Conservation (phyloP, 2,113 vertebrate species). For the Peromyscus californicus region DNA sequence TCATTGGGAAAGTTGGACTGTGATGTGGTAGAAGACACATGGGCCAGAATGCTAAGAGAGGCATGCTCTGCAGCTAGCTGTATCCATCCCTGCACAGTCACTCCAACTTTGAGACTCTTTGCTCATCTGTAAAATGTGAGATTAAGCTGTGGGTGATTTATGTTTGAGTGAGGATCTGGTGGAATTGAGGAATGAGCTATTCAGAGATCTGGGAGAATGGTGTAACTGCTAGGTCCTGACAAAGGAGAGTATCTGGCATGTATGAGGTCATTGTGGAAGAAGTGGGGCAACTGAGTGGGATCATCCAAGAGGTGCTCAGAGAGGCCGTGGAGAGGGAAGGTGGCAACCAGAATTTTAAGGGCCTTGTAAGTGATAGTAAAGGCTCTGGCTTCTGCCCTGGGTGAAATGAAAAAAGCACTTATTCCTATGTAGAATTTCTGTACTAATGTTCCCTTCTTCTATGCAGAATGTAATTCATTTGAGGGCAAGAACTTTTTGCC, state of each 20-base stretch:
- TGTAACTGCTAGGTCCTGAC: not conserved
- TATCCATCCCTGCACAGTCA: not conserved
- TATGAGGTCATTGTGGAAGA: not conserved
- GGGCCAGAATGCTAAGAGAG: not conserved
- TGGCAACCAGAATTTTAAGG: not conserved
- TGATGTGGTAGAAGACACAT: not conserved
- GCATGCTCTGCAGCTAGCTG: not conserved
- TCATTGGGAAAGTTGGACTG: no score
- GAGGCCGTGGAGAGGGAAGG: not conserved
- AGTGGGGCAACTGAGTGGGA: not conserved
- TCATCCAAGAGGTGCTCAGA: slow-evolving; percentile 6
- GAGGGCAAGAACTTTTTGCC: slow-evolving; percentile 10
- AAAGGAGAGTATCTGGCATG: not conserved
- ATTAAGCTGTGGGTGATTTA: slow-evolving; percentile 23
- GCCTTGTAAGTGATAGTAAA: not conserved
- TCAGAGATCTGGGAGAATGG: slow-evolving; percentile 8
- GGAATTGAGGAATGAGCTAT: not conserved
- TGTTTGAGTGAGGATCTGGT: slow-evolving; percentile 1
- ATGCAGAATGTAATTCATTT: not conserved
- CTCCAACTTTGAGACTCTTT: not conserved
- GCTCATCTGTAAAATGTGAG: slow-evolving; percentile 28
- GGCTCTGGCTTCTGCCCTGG: not conserved
- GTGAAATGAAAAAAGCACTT: not conserved
- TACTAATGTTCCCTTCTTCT: not conserved
- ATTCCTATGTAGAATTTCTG: not conserved